These are phyloP conservation scores for Papilio helenus DNA, from an alignment of 1,140 invertebrate genomes.

Conservation along the genomic window DNA sequence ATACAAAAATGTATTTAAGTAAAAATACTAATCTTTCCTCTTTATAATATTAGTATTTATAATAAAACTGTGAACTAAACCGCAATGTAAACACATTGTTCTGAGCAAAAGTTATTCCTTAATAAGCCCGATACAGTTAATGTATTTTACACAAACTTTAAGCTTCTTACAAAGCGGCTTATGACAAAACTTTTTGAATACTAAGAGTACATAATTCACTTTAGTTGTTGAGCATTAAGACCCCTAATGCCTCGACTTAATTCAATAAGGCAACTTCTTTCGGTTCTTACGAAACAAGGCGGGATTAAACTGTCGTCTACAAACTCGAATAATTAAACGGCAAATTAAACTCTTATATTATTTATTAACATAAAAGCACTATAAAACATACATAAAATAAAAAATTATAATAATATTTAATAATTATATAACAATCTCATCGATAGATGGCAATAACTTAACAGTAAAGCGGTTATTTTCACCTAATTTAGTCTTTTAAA, in stretches of 20 bases:
- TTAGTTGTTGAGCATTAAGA: slow-evolving; percentile 32
- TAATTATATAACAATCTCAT: neutral
- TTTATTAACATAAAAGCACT: neutral
- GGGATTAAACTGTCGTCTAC: slow-evolving; percentile 35
- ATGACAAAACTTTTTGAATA: slow-evolving; percentile 36
- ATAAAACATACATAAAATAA: neutral
- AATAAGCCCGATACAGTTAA: slow-evolving; percentile 17
- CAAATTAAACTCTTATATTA: slow-evolving; percentile 4
- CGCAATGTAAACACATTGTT: neutral
- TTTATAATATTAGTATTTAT: too few species aligned
- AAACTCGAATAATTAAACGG: slow-evolving; percentile 36
- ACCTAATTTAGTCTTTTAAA: too few species aligned
- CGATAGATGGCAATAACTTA: neutral
- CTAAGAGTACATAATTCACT: slow-evolving; percentile 40
- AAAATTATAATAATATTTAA: too few species aligned
- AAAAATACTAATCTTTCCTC: too few species aligned
- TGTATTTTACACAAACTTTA: slow-evolving; percentile 29
- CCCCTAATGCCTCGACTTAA: slow-evolving; percentile 37
- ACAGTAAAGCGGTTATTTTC: too few species aligned
- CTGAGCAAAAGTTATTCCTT: slow-evolving; percentile 28
- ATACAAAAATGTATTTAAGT: too few species aligned
- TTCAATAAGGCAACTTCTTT: slow-evolving; percentile 41
- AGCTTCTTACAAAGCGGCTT: slow-evolving; percentile 37
- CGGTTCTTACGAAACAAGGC: slow-evolving; percentile 27
- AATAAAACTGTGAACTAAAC: neutral